Conservation (phyloP, 2,797 vertebrate species). For the Chelonia mydas region DNA sequence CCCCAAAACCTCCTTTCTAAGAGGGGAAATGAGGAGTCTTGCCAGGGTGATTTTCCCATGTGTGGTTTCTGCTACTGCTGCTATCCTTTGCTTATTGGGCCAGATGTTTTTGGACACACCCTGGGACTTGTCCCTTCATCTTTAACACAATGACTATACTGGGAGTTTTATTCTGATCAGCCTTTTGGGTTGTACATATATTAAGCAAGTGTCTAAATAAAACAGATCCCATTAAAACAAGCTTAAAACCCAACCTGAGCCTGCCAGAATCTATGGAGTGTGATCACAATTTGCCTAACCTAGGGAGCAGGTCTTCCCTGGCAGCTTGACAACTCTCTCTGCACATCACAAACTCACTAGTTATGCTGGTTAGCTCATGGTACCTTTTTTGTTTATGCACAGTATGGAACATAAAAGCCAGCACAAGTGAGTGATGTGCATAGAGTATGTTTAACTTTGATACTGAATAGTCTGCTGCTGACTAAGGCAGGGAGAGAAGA, state of each 20-base stretch:
- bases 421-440: not conserved
- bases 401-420: not conserved
- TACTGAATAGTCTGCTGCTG: not conserved
- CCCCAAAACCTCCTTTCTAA: not conserved
- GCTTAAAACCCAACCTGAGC: not conserved
- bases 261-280: not conserved
- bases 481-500: not conserved
- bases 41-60: not conserved
- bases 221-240: not conserved
- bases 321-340: not conserved
- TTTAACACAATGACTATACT: not conserved
- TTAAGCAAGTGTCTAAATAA: not conserved
- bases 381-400: not conserved
- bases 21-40: not conserved
- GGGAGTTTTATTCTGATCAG: not conserved
- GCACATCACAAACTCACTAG: not conserved
- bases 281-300: not conserved
- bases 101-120: not conserved
- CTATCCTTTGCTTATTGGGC: not conserved
- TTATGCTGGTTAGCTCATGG: not conserved
- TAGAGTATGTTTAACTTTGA: not conserved
- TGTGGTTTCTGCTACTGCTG: not conserved
- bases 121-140: not conserved
- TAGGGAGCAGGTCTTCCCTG: not conserved
- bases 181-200: not conserved